Base-by-base conservation (phyloP, 2,113 vertebrate genomes). In the Abramis brama region DNA sequence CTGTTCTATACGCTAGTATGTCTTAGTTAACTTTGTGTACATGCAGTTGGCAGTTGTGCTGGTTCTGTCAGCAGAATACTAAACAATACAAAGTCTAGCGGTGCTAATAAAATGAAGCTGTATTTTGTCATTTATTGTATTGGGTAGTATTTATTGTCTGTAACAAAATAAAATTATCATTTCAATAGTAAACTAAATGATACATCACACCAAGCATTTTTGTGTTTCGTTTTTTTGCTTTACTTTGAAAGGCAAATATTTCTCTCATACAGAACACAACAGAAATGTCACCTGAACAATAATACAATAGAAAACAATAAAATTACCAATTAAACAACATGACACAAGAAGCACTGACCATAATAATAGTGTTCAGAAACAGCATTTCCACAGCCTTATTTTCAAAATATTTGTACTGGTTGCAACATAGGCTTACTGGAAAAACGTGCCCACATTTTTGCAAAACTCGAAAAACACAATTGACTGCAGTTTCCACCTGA, bases 71-170 rank as follows among this genome's bases (percentile, higher is more conserved):
- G 93, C 86, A 80, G n/a, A 90, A 90, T 91, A 93, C 88, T 91
- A 94, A 93, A 91, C 83, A 83, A 91, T 92, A 90, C 91, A 88
- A 91, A 83, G 90, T 94, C 87, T 95, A 94, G 93, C 91, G 95
- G 94, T 94, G 94, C 94, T 94, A 95, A 91, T 92, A 93, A 93
- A 91, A 92, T 93, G 91, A 93, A 91, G 91, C 91, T 94, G 93
- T 95, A 93, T 93, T 92, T 93, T 93, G 93, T 93, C 93, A 93
- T 93, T 93, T 91, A 93, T 92, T 92, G 93, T 94, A 94, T 91
- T 90, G 90, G 92, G 92, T 90, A 86, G 91, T 93, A 92, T 94
- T 93, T 93, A 92, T 90, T 90, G 91, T 94, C 92, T 95, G 94
- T 94, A 94, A 82, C 89, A 92, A 87, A 92, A 84, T 93, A 91